Percentiles rank a stretch among this genome's conserved stretches.
phyloP scores from a whole-genome alignment of 2,888 invertebrate species.

The Tribolium freemani region DNA sequence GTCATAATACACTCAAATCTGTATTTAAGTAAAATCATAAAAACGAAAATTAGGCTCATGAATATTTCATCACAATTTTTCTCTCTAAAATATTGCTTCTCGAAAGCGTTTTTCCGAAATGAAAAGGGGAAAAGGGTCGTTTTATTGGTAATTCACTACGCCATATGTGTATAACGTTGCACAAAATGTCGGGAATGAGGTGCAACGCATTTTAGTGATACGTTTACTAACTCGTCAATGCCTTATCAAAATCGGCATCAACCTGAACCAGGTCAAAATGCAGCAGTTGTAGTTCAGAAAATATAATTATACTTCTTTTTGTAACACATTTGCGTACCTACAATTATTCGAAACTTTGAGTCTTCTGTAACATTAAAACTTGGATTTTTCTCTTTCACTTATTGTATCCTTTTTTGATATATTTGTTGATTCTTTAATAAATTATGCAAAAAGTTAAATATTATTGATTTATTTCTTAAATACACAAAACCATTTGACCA shows the following conservation, averaged over 20 bases:
- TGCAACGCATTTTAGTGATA: slow-evolving; percentile 5
- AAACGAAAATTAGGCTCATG: slow-evolving; percentile 20
- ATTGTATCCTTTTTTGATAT: too few relatives aligned
- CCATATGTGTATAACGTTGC: slow-evolving; percentile 16
- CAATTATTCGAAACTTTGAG: too few relatives aligned
- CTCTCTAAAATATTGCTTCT: slow-evolving; percentile 15
- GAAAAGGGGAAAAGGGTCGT: slow-evolving; percentile 15
- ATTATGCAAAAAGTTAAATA: too few relatives aligned
- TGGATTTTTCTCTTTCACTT: too few relatives aligned
- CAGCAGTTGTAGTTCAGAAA: too few relatives aligned
- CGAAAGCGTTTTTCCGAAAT: slow-evolving; percentile 18
- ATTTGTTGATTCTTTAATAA: too few relatives aligned
- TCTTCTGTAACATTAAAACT: too few relatives aligned
- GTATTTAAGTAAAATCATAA: slow-evolving; percentile 13
- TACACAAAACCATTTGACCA: too few relatives aligned
- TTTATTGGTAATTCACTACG: slow-evolving; percentile 21
- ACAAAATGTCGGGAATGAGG: slow-evolving; percentile 8
- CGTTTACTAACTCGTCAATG: not conserved
- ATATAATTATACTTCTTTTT: too few relatives aligned
- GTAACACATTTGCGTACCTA: too few relatives aligned
- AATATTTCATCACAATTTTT: slow-evolving; percentile 25
- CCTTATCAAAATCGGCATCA: not conserved
- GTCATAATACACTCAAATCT: not conserved
- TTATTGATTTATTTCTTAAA: too few relatives aligned
- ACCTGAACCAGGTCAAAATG: too few relatives aligned